Base-by-base conservation (phyloP, 2,888 invertebrate genomes). In the Acanthosoma haemorrhoidale region DNA sequence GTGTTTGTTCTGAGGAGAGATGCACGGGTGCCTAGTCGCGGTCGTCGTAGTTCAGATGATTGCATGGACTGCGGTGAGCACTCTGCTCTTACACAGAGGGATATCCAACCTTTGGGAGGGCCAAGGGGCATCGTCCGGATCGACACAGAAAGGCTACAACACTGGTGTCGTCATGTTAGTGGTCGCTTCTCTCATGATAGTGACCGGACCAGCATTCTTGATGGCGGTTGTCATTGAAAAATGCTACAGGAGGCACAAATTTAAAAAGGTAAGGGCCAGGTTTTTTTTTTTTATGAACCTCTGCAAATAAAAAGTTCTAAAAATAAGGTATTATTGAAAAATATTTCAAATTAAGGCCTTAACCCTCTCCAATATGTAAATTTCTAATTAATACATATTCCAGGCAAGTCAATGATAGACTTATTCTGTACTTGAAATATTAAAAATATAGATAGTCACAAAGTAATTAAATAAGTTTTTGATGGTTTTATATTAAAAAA, bases 1-100 rank as follows among this genome's bases (percentile, higher is more conserved):
- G 57, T 34, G 39, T 67, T 38, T 67, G 67, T 51, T 67, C 67
- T 31, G 51, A 67, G 29, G 67, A 67, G n/a, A n/a, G 34, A 34
- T 67, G 16, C 41, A 67, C 25, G 67, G 43, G 15, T 67, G 67
- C 21, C 51, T 67, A 36, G 32, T 67, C 31, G 31, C 15, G 18
- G 57, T 57, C 18, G 57, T 57, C 32, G 34, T 67, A 0, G 8
- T 34, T 16, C 67, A 67, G 32, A 21, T 67, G n/a, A 57, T 67
- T 15, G 36, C 67, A 16, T 67, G 67, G 67, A 34, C 51, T 15
- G n/a, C 34, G 13, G 67, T 67, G 5, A 67, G 67, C 51, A 32
- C 31, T 51, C 21, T 67, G 4, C 36, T 67, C 4, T 57, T 67
- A 34, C 32, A 67, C 32, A 32, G 67, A 21, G 67, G 67, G 21